These are phyloP conservation scores for Chrosomus eos DNA, from an alignment of 2,797 vertebrate species.

Conservation along the genomic window DNA sequence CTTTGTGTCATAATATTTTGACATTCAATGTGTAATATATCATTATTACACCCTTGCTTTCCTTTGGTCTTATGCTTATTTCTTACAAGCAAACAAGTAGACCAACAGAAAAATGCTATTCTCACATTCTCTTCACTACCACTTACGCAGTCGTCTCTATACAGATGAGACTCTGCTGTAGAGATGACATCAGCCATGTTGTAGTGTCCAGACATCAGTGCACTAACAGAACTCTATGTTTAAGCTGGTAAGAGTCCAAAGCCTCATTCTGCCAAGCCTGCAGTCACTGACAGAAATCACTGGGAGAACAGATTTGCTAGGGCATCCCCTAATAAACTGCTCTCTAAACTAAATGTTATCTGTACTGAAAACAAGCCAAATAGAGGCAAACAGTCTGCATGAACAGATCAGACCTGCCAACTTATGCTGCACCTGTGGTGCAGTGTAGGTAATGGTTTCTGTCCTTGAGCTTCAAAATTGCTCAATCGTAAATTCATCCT, in stretches of 20 bases:
- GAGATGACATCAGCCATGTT: constrained; percentile 74
- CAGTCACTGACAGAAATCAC: constrained; percentile 41
- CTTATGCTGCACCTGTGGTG: not conserved
- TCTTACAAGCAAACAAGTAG: constrained; percentile 39
- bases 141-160: constrained; percentile 66
- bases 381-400: not conserved
- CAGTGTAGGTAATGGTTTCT: not conserved
- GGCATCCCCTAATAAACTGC: constrained; percentile 35
- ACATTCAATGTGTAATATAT: constrained; percentile 13
- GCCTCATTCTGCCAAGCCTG: constrained; percentile 61
- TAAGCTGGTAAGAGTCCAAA: constrained; percentile 70
- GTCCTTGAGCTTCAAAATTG: not conserved
- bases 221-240: constrained; percentile 71
- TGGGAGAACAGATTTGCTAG: constrained; percentile 13
- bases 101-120: constrained; percentile 61
- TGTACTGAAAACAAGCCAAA: constrained; percentile 25
- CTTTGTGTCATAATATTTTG: constrained; percentile 12
- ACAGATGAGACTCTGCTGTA: constrained; percentile 65
- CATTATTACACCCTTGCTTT: constrained; percentile 48
- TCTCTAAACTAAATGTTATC: constrained; percentile 36
- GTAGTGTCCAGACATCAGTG: constrained; percentile 65
- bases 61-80: constrained; percentile 8
- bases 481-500: not conserved
- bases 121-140: constrained; percentile 61
- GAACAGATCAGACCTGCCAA: constrained; percentile 18